phyloP scores from a whole-genome alignment of 1,140 invertebrate species.

The Aphis gossypii region DNA sequence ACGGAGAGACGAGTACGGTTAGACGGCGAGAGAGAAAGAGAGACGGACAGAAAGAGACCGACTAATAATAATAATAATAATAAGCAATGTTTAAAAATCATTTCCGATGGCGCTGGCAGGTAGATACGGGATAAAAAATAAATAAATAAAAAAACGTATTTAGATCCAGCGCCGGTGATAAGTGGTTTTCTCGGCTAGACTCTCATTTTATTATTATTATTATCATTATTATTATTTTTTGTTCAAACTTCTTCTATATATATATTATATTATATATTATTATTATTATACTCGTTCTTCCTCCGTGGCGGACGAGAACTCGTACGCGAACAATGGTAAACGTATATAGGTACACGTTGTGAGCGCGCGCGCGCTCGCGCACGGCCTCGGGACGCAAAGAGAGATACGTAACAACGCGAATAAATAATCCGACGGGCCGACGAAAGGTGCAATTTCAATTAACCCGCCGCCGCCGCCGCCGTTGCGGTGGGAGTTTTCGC shows the following conservation, averaged over 20 bases:
- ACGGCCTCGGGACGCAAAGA: background rate
- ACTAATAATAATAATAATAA: slow-evolving; percentile 2
- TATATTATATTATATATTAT: background rate
- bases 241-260: slow-evolving; percentile 6
- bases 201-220: slow-evolving; percentile 27
- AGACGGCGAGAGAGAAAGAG: too few relatives aligned
- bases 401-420: slow-evolving; percentile 29
- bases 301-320: background rate
- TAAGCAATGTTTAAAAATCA: slow-evolving; percentile 45
- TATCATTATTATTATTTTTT: background rate
- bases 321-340: slow-evolving; percentile 50
- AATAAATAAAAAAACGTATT: slow-evolving; percentile 50
- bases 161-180: slow-evolving; percentile 37
- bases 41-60: background rate
- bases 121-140: slow-evolving; percentile 48
- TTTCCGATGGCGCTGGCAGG: slow-evolving; percentile 45
- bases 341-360: background rate
- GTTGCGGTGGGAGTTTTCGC: slow-evolving; percentile 32
- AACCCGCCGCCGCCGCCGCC: background rate
- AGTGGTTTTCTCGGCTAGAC: slow-evolving; percentile 56
- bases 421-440: slow-evolving; percentile 45
- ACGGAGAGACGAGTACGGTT: background rate
- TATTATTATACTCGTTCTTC: slow-evolving; percentile 2
- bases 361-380: background rate
- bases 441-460: slow-evolving; percentile 57